Percentiles rank a stretch among this genome's conserved stretches.
Evolutionary conservation across 1,140 invertebrate species (phyloP).

Genomic region (Temnothorax curvispinosus): DNA sequence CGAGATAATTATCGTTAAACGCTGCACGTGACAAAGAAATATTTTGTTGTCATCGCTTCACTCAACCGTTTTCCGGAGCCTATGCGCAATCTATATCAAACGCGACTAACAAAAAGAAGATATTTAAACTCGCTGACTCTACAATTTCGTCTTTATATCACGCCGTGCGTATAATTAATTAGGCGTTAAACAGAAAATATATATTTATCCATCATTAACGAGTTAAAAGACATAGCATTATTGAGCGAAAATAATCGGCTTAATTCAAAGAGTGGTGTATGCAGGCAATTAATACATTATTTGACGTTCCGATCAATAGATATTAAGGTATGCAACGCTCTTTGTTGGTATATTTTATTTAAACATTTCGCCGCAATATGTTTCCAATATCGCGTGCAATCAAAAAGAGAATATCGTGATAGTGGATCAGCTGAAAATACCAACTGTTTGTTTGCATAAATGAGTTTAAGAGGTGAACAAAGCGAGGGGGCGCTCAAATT

Average conservation of each 20-base stretch:
- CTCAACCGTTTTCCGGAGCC: conserved; percentile 9
- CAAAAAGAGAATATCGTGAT: conserved; percentile 27
- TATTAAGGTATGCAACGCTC: not conserved
- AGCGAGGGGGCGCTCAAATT: conserved; percentile 35
- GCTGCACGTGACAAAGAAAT: conserved; percentile 60
- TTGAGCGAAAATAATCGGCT: not conserved
- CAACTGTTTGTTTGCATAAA: conserved; percentile 49
- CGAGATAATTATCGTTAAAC: conserved; percentile 71
- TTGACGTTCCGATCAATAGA: not conserved
- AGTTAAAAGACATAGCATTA: conserved; percentile 6
- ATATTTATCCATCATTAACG: conserved; percentile 1
- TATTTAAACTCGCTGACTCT: not conserved
- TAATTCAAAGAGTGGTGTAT: not conserved
- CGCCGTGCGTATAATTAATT: conserved; percentile 3
- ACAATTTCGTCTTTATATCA: not conserved
- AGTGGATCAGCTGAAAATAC: conserved; percentile 23
- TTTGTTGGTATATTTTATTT: not conserved
- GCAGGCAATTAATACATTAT: conserved; percentile 14
- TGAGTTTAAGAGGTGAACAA: conserved; percentile 1
- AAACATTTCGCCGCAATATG: not conserved
- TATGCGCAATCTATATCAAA: conserved; percentile 2
- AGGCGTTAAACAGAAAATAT: not conserved
- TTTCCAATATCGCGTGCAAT: not conserved
- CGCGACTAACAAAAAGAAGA: not conserved
- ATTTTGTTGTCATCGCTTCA: conserved; percentile 56